Evolutionary conservation across 2,113 vertebrate species (phyloP), one percentile per base, ranked within the genome.

Genomic region (Myotis yumanensis): DNA sequence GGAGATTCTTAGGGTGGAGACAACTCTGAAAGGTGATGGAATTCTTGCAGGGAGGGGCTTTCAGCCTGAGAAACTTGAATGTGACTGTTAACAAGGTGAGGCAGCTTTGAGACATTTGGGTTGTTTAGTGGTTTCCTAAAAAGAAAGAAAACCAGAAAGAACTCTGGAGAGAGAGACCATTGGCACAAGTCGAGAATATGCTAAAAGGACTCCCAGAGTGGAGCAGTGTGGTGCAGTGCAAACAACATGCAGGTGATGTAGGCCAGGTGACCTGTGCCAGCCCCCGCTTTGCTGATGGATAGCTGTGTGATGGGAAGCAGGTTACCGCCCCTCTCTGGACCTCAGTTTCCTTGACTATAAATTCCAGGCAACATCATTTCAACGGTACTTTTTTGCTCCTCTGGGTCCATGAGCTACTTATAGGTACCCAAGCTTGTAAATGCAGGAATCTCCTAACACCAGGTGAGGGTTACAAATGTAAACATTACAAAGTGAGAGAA

Each of bases 401-500:
- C 43, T 4, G 4, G 20, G 54, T 64, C 40, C 82, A 40, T 46
- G 52, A 86, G 40, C n/a, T 84, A 68, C 40, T 48, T 73, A 20
- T 0, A 20, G 7, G 20, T 48, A 3, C 40, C 51, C 6, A 16
- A 23, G 48, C 46, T 90, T 76, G 46, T 48, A 85, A 93, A 75
- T 12, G 32, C 73, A 95, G 66, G 11, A 18, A 48, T 12, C 16
- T 59, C 73, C 48, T 37, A 46, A 71, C n/a, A 71, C 51, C 2
- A 14, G 76, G 62, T 86, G 69, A 94, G 59, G n/a, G n/a, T 51
- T 82, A 81, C 48, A 80, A 23, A 86, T 75, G 86, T 83, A 92
- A 96, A 71, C 57, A 92, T 25, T 91, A 85, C 79, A 35, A 92
- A 94, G 46, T 54, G 48, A 77, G 69, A 79, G 76, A 72, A 59